Evolutionary conservation across 2,113 vertebrate species (phyloP).

Genomic region (Microcebus tavaratra): DNA sequence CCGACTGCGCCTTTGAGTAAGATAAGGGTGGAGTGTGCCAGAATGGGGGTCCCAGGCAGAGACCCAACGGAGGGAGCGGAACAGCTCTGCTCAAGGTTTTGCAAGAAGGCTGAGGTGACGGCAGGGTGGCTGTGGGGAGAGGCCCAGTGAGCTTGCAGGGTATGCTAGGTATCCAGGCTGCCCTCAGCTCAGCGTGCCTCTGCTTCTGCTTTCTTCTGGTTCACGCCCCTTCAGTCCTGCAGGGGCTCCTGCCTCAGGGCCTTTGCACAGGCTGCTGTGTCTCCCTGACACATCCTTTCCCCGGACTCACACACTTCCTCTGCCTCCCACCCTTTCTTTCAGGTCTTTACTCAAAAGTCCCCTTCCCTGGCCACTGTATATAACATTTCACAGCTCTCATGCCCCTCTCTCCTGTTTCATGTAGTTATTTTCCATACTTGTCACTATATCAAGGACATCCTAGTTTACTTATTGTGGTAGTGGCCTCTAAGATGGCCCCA

Average conservation of each 20-base stretch:
- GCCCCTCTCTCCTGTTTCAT: not conserved
- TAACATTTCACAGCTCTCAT: not conserved
- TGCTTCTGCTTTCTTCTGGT: not conserved
- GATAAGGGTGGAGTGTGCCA: not conserved
- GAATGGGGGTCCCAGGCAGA: not conserved
- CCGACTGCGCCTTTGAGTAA: not conserved
- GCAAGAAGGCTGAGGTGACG: constrained; percentile 79
- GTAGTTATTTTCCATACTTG: not conserved
- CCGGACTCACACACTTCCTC: not conserved
- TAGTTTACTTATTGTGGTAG: no score
- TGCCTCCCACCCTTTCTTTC: not conserved
- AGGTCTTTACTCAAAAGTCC: not conserved
- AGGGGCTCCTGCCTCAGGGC: not conserved
- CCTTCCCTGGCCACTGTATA: not conserved
- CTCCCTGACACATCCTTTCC: not conserved
- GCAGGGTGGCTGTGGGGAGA: constrained; percentile 84
- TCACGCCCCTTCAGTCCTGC: not conserved
- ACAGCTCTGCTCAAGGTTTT: not conserved
- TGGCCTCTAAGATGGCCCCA: not conserved
- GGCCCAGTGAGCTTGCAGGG: constrained; percentile 63
- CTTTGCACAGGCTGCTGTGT: not conserved
- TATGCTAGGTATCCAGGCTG: not conserved
- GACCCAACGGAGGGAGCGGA: rapidly evolving
- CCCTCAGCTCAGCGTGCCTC: not conserved
- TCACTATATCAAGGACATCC: not conserved